These are phyloP conservation scores for Drosophila multiciliata DNA, from an alignment of 2,888 invertebrate genomes.

Conservation along the genomic window DNA sequence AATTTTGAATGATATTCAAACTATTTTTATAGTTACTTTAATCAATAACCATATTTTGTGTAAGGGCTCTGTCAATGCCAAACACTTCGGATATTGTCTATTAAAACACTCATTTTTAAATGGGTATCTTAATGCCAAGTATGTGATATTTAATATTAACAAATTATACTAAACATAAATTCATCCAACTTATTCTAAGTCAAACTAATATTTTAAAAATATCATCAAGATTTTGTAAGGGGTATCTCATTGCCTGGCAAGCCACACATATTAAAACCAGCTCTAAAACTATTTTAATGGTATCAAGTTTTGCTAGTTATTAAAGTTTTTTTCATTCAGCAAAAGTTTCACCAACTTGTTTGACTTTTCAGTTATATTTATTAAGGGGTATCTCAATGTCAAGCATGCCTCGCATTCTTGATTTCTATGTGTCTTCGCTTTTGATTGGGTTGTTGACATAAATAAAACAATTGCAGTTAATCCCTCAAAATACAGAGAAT, in stretches of 20 bases:
- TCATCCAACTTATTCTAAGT: no score
- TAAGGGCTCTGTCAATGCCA: background rate
- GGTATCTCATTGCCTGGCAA: background rate
- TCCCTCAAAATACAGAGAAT: conserved; percentile 22
- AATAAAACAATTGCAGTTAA: conserved; percentile 25
- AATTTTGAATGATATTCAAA: background rate
- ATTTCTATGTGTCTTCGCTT: background rate
- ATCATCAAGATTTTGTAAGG: background rate
- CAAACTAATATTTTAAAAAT: background rate
- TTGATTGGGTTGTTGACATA: conserved; percentile 52
- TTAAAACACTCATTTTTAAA: background rate
- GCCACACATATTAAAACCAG: background rate
- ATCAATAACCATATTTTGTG: background rate
- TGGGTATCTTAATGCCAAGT: no score
- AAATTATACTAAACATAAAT: no score
- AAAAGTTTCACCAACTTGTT: background rate
- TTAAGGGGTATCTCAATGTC: conserved; percentile 2
- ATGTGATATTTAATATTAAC: no score
- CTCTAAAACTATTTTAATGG: background rate
- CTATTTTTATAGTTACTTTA: background rate
- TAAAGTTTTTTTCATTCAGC: background rate
- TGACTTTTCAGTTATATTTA: background rate
- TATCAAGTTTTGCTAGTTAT: background rate
- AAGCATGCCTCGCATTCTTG: background rate
- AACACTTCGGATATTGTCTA: background rate